Base-by-base conservation (phyloP, 2,888 invertebrate species). In the Panzeria rudis region DNA sequence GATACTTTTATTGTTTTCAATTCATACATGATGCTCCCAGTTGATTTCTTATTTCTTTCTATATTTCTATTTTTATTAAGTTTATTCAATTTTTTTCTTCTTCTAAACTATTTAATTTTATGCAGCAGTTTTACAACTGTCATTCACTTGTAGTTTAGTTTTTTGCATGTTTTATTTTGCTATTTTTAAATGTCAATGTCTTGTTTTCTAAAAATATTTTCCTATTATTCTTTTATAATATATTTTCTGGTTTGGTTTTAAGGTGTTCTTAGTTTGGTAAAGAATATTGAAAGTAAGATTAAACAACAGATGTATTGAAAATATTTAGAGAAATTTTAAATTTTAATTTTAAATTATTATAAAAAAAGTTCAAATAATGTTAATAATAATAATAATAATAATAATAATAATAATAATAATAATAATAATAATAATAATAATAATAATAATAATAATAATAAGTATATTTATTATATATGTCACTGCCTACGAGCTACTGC, bases 81-180 rank as follows among this genome's bases (percentile, higher is more conserved):
- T n/a, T n/a, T n/a, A n/a, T 32, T 23, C 11, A 15, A 44, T 54
- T 59, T 25, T 35, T 47, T n/a, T 35, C 11, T 15, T 69, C 50
- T 61, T 71, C 52, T 61, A 73, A 77, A 79, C 71, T 82, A 85
- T 85, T 79, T 85, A 85, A 85, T 82, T 82, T 85, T 85, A 85
- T 85, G 85, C 82, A 82, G 82, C 78, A 85, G 64, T 79, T 85
- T 82, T 85, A 75, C 85, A 82, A 85, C 85, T 82, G 85, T 71
- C 85, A 85, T 85, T 85, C 81, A 85, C 69, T 82, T 82, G 73
- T 71, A 69, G 32, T 64, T 75, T 61, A 50, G 44, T 84, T 68
- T 61, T 77, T 69, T 64, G 17, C 59, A 50, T n/a, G 23, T n/a
- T 38, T 59, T 15, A 61, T 62, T 76, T 54, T 13, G 20, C 47